Evolutionary conservation across 1,140 invertebrate genomes (phyloP).

Genomic region (Aradophagus sp.): DNA sequence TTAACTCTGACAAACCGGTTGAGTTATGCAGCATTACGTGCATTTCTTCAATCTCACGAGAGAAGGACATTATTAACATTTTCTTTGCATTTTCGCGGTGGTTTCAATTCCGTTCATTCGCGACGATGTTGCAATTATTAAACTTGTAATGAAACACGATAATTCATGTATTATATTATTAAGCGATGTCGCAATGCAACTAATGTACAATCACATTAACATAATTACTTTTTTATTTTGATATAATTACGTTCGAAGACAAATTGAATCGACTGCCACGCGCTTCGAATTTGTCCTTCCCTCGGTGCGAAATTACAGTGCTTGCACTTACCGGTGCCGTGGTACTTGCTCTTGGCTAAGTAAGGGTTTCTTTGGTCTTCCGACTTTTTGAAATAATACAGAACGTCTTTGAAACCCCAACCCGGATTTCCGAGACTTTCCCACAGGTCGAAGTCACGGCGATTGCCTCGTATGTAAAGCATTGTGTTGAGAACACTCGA

Average conservation of each 20-base stretch:
- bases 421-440: constrained; percentile 88
- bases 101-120: too few relatives aligned
- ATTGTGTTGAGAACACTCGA: constrained; percentile 91
- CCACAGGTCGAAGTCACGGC: constrained; percentile 93
- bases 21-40: constrained; percentile 21
- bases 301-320: too few relatives aligned
- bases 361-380: constrained; percentile 89
- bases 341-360: constrained; percentile 83
- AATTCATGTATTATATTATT: too few relatives aligned
- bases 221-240: too few relatives aligned
- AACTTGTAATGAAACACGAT: too few relatives aligned
- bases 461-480: constrained; percentile 94
- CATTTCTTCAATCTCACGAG: constrained; percentile 15
- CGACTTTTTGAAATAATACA: constrained; percentile 92
- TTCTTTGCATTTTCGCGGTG: too few relatives aligned
- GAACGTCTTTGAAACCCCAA: constrained; percentile 91
- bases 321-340: constrained; percentile 80
- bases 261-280: too few relatives aligned
- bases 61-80: constrained; percentile 11
- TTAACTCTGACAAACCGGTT: constrained; percentile 36
- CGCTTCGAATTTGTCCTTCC: too few relatives aligned
- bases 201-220: too few relatives aligned
- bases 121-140: too few relatives aligned
- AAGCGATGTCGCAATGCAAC: too few relatives aligned
- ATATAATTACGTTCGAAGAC: too few relatives aligned